Percentiles rank a stretch among this genome's conserved stretches.
phyloP scores from a whole-genome alignment of 2,113 vertebrate species.

The Nothocercus nigrocapillus region DNA sequence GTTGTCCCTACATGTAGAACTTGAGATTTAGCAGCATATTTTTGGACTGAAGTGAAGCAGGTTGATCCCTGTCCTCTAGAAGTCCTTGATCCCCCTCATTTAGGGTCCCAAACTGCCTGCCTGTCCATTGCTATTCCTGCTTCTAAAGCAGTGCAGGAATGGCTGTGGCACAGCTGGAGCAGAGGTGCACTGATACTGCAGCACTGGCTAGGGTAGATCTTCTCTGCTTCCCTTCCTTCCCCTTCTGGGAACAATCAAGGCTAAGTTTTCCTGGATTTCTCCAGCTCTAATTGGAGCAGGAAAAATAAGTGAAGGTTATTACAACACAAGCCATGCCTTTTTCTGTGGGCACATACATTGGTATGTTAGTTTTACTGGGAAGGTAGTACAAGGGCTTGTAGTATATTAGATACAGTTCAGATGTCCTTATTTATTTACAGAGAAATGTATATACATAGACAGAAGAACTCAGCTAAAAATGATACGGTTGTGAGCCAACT shows the following conservation, averaged over 20 bases:
- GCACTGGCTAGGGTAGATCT: neutral
- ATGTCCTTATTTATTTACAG: neutral
- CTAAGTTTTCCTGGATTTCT: neutral
- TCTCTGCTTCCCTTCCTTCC: neutral
- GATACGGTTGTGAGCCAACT: neutral
- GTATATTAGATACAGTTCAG: neutral
- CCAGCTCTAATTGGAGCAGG: neutral
- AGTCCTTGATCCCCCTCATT: neutral
- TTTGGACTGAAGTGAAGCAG: neutral
- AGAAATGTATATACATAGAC: neutral
- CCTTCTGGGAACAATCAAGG: constrained; percentile 5
- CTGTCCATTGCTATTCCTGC: neutral
- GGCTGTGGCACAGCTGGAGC: neutral
- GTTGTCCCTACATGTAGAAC: neutral
- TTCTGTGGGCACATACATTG: neutral
- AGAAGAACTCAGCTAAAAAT: neutral
- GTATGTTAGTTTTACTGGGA: neutral
- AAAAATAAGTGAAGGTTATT: neutral
- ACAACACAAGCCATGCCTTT: neutral
- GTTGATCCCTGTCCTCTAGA: neutral
- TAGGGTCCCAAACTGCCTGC: neutral
- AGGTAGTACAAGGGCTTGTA: neutral
- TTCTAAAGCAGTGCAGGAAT: neutral
- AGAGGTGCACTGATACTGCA: neutral
- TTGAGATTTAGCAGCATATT: neutral